A percentile compares a stretch with the other conserved stretches of the same genome.
phyloP scores from a whole-genome alignment of 2,797 vertebrate species.

The Girardinus metallicus region DNA sequence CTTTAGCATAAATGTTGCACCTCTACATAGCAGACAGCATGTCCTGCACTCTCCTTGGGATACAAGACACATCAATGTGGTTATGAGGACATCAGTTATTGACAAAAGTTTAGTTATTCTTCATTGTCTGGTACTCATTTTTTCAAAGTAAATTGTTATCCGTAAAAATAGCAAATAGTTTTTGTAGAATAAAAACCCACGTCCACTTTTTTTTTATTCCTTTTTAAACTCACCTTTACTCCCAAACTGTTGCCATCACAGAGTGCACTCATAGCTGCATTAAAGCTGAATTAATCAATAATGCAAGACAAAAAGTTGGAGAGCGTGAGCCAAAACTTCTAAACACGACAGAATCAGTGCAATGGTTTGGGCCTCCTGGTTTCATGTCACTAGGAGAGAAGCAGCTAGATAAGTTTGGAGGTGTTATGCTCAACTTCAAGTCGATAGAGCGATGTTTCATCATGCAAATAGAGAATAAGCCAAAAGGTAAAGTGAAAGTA shows the following conservation, averaged over 20 bases:
- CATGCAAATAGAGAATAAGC: too few species aligned
- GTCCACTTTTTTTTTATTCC: neutral
- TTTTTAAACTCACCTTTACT: neutral
- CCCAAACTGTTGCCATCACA: constrained; percentile 8
- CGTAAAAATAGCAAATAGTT: neutral
- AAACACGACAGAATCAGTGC: neutral
- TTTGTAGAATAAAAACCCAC: neutral
- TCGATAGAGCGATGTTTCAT: neutral
- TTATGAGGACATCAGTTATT: neutral
- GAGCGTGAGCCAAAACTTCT: neutral
- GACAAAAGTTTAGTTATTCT: neutral
- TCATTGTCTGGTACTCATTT: neutral
- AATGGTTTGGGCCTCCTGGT: neutral
- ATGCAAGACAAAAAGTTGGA: neutral
- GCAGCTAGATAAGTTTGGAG: too few species aligned
- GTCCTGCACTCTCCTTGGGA: neutral
- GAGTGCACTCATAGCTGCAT: too few species aligned
- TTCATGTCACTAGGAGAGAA: too few species aligned
- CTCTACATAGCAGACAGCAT: neutral
- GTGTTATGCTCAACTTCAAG: neutral
- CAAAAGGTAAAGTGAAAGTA: too few species aligned
- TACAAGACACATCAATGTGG: neutral
- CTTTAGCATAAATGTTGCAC: neutral
- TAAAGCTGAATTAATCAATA: neutral
- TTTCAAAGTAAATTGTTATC: neutral